Evolutionary conservation across 1,140 invertebrate genomes (phyloP), one percentile per base, ranked within the genome.

Genomic region (Cyclina sinensis): DNA sequence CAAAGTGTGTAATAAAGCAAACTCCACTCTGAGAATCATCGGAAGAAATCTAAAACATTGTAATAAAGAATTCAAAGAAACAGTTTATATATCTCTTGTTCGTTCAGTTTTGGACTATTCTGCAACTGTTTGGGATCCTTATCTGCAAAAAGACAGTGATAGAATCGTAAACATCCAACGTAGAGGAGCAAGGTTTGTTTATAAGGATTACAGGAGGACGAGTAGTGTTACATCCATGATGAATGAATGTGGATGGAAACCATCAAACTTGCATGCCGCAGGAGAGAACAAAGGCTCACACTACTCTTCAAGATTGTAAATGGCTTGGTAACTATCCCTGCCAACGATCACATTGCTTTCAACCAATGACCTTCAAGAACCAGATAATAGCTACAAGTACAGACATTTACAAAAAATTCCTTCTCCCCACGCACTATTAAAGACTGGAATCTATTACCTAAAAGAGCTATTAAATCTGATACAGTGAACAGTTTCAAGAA

Each of bases 1-100:
- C 43, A 91, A 81, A 3, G 88, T 88, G 12, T 30, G 37, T 16
- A 89, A 90, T 54, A 81, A 65, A 90, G 87, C 83, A 0, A 91
- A 62, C 30, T 43, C 70, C n/a, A 87, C 73, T 37, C 62, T 91
- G 18, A 88, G 82, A 57, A 70, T 89, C 57, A 11, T 91, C 16
- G 37, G 73, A 18, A 73, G 84, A 35, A 86, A 89, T 37, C 32
- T 91, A 12, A 37, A 46, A 12, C 59, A 76, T 65, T 90, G 85
- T 46, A 54, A 88, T 35, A 14, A 59, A 43, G 0, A 24, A 4
- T 74, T 78, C 54, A 76, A 39, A 46, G 48, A 73, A 35, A 84
- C 16, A 18, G 88, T 85, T n/a, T 87, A 84, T 48, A 27, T 90
- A 14, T 16, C 79, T 7, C 79, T 87, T 5, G 48, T 91, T 32